Evolutionary conservation across 2,797 vertebrate genomes (phyloP).

Genomic region (Eidolon dupreanum): DNA sequence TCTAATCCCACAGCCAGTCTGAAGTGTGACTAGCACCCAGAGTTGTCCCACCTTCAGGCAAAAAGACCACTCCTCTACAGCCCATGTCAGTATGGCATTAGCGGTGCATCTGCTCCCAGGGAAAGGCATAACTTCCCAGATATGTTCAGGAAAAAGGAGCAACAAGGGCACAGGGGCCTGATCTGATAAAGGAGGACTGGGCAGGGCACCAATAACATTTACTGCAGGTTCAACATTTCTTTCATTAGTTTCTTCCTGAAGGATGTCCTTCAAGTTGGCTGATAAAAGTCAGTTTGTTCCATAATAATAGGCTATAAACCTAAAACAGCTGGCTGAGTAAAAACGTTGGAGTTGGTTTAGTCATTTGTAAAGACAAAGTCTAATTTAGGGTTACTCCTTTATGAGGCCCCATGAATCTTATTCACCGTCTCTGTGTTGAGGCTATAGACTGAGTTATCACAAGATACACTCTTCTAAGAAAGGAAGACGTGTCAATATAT

Average conservation of each 20-base stretch:
- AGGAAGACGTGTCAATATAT: background rate
- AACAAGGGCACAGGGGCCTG: background rate
- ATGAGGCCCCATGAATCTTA: constrained; percentile 41
- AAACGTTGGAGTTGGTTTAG: background rate
- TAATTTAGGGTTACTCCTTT: constrained; percentile 58
- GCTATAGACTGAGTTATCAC: background rate
- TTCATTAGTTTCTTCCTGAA: background rate
- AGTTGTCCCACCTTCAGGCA: background rate
- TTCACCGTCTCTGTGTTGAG: background rate
- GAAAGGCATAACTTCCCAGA: background rate
- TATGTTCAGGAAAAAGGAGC: background rate
- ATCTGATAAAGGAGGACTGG: background rate
- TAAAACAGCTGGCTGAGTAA: background rate
- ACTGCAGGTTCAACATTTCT: background rate
- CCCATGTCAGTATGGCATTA: background rate
- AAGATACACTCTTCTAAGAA: background rate
- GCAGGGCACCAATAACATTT: background rate
- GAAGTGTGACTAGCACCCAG: background rate
- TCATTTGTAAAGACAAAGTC: constrained; percentile 51
- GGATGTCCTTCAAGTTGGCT: background rate
- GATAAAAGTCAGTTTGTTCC: constrained; percentile 39
- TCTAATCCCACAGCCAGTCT: background rate
- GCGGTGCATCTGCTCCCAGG: background rate
- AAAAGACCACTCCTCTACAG: background rate
- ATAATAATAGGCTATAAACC: constrained; percentile 44